phyloP scores from a whole-genome alignment of 2,888 invertebrate species.

The Epinotia ramella region DNA sequence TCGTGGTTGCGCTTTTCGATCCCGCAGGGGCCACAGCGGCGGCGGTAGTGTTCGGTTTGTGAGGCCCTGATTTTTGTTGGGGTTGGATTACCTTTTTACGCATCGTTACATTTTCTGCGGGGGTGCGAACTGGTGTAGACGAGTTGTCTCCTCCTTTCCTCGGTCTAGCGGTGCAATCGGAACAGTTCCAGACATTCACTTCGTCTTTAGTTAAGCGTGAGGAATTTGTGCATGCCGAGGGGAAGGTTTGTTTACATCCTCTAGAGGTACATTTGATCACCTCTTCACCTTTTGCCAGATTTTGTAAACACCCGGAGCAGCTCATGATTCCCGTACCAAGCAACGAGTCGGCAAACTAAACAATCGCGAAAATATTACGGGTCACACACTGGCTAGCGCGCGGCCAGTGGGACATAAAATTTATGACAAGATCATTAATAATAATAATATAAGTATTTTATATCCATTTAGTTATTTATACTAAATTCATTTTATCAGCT shows the following conservation, averaged over 20 bases:
- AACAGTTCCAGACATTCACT: not conserved
- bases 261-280: not conserved
- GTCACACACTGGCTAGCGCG: no score
- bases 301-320: conserved; percentile 3
- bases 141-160: not conserved
- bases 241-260: not conserved
- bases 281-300: not conserved
- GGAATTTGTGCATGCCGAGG: not conserved
- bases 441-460: no score
- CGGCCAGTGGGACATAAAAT: no score
- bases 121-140: not conserved
- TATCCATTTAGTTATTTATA: no score
- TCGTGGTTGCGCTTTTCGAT: no score
- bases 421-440: no score
- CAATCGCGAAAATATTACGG: no score
- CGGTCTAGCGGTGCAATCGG: not conserved
- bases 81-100: not conserved
- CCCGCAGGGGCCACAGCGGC: no score
- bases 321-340: not conserved
- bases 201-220: not conserved
- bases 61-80: not conserved
- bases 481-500: no score
- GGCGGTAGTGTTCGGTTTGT: not conserved
- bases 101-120: not conserved
- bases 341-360: not conserved